phyloP scores from a whole-genome alignment of 2,797 vertebrate genomes.

The Lepilemur ruficaudatus region DNA sequence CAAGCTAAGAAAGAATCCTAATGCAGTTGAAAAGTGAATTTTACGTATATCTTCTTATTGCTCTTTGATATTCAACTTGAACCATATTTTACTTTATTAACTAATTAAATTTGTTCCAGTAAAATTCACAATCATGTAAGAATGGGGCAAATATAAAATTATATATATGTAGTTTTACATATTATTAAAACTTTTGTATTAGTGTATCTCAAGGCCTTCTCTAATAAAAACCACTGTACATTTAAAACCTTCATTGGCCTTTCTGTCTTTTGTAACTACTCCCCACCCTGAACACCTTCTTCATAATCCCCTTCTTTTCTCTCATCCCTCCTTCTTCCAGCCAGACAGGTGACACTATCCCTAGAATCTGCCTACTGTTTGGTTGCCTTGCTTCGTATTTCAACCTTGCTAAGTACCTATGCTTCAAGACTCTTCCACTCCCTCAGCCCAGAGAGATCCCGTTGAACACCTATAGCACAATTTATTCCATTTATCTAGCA shows the following conservation, averaged over 20 bases:
- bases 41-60: neutral
- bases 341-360: neutral
- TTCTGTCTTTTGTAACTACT: neutral
- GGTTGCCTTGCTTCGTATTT: neutral
- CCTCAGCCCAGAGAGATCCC: neutral
- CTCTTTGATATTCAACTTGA: conserved; percentile 18
- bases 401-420: neutral
- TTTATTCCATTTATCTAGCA: neutral
- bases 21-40: neutral
- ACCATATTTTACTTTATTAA: conserved; percentile 32
- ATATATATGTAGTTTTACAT: neutral
- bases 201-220: neutral
- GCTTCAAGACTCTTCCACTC: neutral
- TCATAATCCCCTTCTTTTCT: neutral
- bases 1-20: conserved; percentile 7
- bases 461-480: neutral
- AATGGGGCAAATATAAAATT: neutral
- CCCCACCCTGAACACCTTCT: neutral
- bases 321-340: neutral
- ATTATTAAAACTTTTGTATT: neutral
- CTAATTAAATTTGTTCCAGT: conserved; percentile 27
- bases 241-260: neutral
- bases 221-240: neutral
- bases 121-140: neutral
- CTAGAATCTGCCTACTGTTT: neutral